A percentile compares a stretch with the other conserved stretches of the same genome.
These are phyloP conservation scores for Peribatodes rhomboidaria DNA, from an alignment of 2,888 invertebrate species.

Conservation along the genomic window DNA sequence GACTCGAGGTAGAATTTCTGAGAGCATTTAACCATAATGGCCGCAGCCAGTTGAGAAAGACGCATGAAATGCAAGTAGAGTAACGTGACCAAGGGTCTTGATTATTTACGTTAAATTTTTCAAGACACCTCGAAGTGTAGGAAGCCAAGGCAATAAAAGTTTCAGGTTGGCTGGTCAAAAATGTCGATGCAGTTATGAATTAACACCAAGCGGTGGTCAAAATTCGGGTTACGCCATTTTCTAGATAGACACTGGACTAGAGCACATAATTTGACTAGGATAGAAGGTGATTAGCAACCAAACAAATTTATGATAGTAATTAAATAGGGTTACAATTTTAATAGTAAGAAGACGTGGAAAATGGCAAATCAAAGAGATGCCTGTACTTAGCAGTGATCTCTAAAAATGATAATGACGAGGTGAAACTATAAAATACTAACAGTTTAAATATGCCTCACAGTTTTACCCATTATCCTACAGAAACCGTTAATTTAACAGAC, in stretches of 20 bases:
- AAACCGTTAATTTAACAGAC: no score
- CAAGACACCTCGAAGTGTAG: constrained; percentile 2
- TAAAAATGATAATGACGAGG: no score
- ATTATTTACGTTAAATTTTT: constrained; percentile 9
- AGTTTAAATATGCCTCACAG: no score
- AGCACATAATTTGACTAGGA: background rate
- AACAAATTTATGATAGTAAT: no score
- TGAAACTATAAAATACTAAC: no score
- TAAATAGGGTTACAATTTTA: no score
- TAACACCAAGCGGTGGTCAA: constrained; percentile 19
- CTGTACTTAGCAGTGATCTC: no score
- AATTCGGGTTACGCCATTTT: constrained; percentile 22
- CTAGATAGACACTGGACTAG: background rate
- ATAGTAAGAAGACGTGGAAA: no score
- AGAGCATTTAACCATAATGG: constrained; percentile 18
- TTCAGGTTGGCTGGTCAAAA: constrained; percentile 11
- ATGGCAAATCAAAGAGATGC: no score
- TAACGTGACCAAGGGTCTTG: constrained; percentile 20
- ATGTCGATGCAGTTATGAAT: constrained; percentile 32
- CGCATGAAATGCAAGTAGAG: constrained; percentile 2
- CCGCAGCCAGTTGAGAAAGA: constrained; percentile 9
- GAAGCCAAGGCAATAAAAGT: constrained; percentile 2
- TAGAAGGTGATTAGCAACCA: no score
- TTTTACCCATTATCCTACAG: no score
- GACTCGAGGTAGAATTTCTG: constrained; percentile 15